Conservation (phyloP, 2,113 vertebrate genomes). For the Charina bottae region DNA sequence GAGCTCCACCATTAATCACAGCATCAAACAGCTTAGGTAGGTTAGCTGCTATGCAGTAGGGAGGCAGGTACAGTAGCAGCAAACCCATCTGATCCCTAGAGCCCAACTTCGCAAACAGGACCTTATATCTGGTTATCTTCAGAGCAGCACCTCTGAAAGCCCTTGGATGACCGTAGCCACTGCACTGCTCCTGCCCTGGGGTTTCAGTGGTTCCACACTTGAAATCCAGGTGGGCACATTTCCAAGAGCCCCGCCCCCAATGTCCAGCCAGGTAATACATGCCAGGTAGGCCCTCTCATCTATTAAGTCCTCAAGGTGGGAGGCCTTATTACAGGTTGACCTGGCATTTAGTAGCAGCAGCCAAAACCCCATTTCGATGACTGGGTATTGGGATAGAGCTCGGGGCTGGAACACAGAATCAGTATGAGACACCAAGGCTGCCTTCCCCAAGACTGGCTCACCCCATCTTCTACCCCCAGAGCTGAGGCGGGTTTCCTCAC, state of each 20-base stretch:
- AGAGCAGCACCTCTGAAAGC: background rate
- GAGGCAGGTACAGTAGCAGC: background rate
- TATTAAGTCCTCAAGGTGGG: background rate
- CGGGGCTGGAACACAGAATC: background rate
- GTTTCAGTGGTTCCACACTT: background rate
- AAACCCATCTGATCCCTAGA: background rate
- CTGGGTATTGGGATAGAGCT: background rate
- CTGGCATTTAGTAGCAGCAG: background rate
- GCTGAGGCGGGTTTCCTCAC: no score
- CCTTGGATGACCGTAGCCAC: background rate
- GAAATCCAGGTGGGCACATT: background rate
- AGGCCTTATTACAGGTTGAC: background rate
- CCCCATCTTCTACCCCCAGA: no score
- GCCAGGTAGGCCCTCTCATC: background rate
- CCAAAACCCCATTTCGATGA: background rate
- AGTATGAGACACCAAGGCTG: background rate
- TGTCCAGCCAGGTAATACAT: background rate
- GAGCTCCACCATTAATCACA: background rate
- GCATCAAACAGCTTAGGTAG: background rate
- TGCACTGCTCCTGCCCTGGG: background rate
- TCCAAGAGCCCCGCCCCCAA: background rate
- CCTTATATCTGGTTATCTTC: background rate
- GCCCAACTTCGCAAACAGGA: background rate
- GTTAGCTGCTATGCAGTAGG: background rate
- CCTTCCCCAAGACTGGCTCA: background rate